phyloP scores from a whole-genome alignment of 2,797 vertebrate genomes.

The Melanotaenia trifasciata region DNA sequence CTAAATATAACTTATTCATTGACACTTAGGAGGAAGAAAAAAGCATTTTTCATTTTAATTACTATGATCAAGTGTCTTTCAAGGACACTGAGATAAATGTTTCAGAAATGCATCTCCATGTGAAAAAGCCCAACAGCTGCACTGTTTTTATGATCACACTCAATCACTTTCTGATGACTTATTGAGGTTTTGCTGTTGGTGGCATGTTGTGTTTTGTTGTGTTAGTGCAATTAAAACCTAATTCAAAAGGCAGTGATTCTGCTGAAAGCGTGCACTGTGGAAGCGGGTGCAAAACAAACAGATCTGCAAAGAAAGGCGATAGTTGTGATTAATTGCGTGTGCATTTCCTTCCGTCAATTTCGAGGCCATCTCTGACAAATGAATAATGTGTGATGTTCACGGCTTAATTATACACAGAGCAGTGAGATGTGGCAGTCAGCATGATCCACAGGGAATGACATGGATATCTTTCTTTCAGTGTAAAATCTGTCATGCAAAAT shows the following conservation, averaged over 20 bases:
- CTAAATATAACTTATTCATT: constrained; percentile 14
- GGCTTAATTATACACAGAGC: constrained; percentile 68
- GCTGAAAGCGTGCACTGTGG: constrained; percentile 38
- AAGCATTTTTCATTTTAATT: constrained; percentile 33
- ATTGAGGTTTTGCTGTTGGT: constrained; percentile 40
- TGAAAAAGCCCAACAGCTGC: constrained; percentile 49
- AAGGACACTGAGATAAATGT: constrained; percentile 22
- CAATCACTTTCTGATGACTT: constrained; percentile 57
- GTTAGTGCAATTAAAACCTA: constrained; percentile 51
- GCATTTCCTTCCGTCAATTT: constrained; percentile 62
- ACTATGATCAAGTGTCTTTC: constrained; percentile 42
- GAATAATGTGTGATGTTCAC: constrained; percentile 61
- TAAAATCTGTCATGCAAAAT: constrained; percentile 30
- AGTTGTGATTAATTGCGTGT: constrained; percentile 67
- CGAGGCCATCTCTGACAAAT: constrained; percentile 53
- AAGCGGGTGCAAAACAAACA: constrained; percentile 41
- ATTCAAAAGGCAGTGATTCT: constrained; percentile 38
- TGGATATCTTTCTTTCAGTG: constrained; percentile 34
- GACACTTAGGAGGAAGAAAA: background rate
- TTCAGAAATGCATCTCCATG: constrained; percentile 23
- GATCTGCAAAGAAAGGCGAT: constrained; percentile 30
- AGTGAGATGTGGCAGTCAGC: constrained; percentile 40
- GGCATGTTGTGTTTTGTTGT: constrained; percentile 29
- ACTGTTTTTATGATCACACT: constrained; percentile 55
- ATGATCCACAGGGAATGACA: constrained; percentile 33